phyloP scores from a whole-genome alignment of 2,797 vertebrate species.

The Semotilus atromaculatus region DNA sequence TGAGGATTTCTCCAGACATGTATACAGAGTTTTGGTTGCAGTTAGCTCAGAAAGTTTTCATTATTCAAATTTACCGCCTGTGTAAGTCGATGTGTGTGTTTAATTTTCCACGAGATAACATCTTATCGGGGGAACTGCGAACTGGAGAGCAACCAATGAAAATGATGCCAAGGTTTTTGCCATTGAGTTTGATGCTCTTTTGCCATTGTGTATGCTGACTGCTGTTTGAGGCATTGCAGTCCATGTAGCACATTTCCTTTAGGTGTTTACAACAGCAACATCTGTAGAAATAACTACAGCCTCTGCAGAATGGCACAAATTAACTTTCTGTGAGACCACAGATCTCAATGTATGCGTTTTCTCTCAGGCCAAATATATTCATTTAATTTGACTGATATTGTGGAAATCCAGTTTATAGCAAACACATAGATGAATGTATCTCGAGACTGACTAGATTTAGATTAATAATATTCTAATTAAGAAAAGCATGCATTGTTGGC shows the following conservation, averaged over 20 bases:
- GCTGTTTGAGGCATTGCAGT: background rate
- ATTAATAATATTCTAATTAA: background rate
- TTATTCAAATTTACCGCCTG: conserved; percentile 9
- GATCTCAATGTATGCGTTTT: background rate
- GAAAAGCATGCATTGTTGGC: background rate
- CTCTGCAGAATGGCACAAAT: conserved; percentile 14
- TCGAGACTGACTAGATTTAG: background rate
- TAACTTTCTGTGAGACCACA: background rate
- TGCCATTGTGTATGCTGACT: background rate
- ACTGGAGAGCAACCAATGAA: conserved; percentile 12
- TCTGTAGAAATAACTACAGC: background rate
- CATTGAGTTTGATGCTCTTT: background rate
- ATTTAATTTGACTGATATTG: background rate
- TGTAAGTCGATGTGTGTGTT: conserved; percentile 37
- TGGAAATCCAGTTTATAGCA: background rate
- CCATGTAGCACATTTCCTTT: background rate
- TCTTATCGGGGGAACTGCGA: conserved; percentile 18
- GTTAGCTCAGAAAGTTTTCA: conserved; percentile 28
- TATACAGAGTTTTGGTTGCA: background rate
- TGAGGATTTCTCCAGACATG: conserved; percentile 36
- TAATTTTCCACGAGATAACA: conserved; percentile 20
- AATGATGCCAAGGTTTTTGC: background rate
- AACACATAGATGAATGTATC: background rate
- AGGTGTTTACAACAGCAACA: conserved; percentile 12
- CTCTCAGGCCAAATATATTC: background rate